phyloP scores from a whole-genome alignment of 2,113 vertebrate species.

The Galbula dea region DNA sequence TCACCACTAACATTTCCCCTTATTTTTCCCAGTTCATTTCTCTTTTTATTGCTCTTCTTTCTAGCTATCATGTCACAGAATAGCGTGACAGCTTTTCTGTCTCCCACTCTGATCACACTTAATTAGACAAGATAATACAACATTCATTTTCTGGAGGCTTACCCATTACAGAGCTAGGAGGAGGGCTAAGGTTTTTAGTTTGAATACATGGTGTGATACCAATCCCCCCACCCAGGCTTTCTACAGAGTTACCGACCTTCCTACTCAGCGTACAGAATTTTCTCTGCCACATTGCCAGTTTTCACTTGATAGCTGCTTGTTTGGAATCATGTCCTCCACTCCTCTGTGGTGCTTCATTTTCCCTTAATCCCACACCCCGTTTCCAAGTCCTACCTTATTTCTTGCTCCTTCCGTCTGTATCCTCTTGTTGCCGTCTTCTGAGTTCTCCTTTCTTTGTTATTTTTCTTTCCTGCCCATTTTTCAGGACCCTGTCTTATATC shows the following conservation, averaged over 20 bases:
- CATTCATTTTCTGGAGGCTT: neutral
- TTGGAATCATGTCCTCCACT: neutral
- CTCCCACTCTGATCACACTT: neutral
- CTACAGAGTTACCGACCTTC: neutral
- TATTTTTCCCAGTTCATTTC: neutral
- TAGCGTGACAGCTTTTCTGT: neutral
- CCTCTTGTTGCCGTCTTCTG: slow-evolving; percentile 57
- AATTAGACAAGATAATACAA: neutral
- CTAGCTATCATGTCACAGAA: neutral
- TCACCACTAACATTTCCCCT: neutral
- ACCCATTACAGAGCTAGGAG: neutral
- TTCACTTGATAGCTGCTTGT: neutral
- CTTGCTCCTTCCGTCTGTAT: slow-evolving; percentile 51
- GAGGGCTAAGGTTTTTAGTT: neutral
- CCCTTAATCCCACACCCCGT: slow-evolving; percentile 45
- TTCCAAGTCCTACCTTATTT: slow-evolving; percentile 58
- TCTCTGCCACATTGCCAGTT: neutral
- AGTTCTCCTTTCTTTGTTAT: slow-evolving; percentile 47
- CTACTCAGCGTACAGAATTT: neutral
- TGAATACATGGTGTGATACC: neutral
- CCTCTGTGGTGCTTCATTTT: slow-evolving; percentile 12
- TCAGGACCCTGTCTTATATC: slow-evolving; percentile 52
- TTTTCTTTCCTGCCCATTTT: slow-evolving; percentile 58
- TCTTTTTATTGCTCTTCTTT: slow-evolving; percentile 27
- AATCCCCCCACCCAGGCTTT: neutral